A percentile compares a stretch with the other conserved stretches of the same genome.
Evolutionary conservation across 2,113 vertebrate genomes (phyloP).

Genomic region (Campylomormyrus numenius): DNA sequence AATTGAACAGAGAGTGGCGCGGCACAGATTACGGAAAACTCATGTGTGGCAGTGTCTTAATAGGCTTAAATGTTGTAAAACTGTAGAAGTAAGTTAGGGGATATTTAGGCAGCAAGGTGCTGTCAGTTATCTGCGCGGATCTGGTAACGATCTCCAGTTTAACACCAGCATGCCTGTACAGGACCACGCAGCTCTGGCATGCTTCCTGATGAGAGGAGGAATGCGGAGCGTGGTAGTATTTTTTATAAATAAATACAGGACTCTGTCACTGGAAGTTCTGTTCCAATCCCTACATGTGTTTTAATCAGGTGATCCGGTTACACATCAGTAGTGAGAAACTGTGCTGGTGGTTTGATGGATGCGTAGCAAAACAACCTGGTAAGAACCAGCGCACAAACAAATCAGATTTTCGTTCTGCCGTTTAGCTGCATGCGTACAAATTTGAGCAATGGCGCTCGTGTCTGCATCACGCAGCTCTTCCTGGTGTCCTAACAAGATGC

Average conservation of each 20-base stretch:
- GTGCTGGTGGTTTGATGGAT: background rate
- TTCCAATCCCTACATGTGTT: background rate
- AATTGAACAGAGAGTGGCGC: background rate
- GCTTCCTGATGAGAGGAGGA: slow-evolving; percentile 28
- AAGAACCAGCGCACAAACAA: background rate
- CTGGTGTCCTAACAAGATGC: background rate
- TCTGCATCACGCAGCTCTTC: background rate
- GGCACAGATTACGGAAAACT: background rate
- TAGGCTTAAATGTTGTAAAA: background rate
- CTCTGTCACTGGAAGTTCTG: background rate
- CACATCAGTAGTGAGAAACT: background rate
- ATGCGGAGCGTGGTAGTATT: slow-evolving; percentile 41
- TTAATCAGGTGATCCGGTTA: background rate
- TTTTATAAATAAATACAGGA: background rate
- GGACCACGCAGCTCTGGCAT: slow-evolving; percentile 1
- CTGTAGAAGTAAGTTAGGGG: background rate
- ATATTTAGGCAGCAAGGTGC: background rate
- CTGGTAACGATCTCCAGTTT: background rate
- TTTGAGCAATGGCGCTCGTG: background rate
- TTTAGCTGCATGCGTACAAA: background rate
- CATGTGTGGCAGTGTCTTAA: background rate
- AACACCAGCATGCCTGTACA: slow-evolving; percentile 18
- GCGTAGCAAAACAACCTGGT: background rate
- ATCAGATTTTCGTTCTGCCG: background rate
- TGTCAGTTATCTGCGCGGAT: background rate